Evolutionary conservation across 2,888 invertebrate species (phyloP), one percentile per base, ranked within the genome.

Genomic region (Polymixis lichenea): DNA sequence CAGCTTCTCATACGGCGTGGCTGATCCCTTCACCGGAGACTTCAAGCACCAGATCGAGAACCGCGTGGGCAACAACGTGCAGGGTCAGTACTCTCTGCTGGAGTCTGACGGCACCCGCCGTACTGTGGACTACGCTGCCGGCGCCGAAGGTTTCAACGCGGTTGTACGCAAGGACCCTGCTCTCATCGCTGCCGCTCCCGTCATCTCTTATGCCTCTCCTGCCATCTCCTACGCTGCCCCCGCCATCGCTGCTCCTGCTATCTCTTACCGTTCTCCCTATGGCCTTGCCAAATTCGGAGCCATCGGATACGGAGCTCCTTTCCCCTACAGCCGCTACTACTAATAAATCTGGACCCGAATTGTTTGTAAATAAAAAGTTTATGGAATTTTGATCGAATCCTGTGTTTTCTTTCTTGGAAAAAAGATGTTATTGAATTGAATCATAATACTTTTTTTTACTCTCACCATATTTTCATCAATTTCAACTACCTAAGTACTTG

Each of bases 121-220:
- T 81, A 96, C 94, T 49, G 97, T 97, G 3, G 97, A 97, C 91
- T 97, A 97, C 91, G 95, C 95, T 32, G 96, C 97, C 28, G 97
- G 96, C 69, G 94, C 95, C 79, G 93, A 91, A 78, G 97, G 97
- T 19, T 97, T 97, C 94, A 97, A 97, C 93, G 97, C 97, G 66
- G 94, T 97, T 64, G 97, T 97, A 0, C 95, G 95, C 91, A 96
- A 95, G 86, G 96, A 96, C 91, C 93, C 93, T 22, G 93, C 91
- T 0, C 77, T 93, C 67, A 86, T 93, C 76, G 89, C 92, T 62
- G 77, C 86, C 22, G 83, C 88, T 49, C 79, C 84, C 28, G 78
- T 82, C 56, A 82, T 84, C 72, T 84, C 86, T 15, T 88, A 82
- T 74, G 78, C 81, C 53, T 78, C 79, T 38, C 85, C 86, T 49